Evolutionary conservation across 2,888 invertebrate species (phyloP).

Genomic region (Pycnomerus fuliginosus): DNA sequence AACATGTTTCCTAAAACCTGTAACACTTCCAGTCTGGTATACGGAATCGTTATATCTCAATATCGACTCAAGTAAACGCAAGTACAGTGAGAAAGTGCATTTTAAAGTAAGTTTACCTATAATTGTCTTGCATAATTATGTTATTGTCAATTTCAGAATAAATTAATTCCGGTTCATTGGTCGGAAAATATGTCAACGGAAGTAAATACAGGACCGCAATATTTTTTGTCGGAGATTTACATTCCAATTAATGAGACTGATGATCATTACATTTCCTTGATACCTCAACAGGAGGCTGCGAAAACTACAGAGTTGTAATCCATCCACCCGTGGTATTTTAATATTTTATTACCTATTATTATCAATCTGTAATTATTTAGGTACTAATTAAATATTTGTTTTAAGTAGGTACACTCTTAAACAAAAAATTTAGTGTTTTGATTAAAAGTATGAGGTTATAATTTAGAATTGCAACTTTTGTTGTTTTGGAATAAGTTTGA

Average conservation of each 20-base stretch:
- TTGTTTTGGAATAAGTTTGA: no score
- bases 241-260: slow-evolving; percentile 22
- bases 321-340: no score
- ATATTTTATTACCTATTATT: no score
- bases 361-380: no score
- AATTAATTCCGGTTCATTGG: slow-evolving; percentile 32
- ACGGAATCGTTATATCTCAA: slow-evolving; percentile 43
- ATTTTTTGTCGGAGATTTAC: slow-evolving; percentile 18
- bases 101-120: slow-evolving; percentile 29
- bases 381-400: no score
- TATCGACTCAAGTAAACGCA: slow-evolving; percentile 33
- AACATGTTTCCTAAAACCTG: slow-evolving; percentile 44
- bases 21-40: slow-evolving; percentile 45
- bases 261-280: slow-evolving; percentile 40
- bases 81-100: slow-evolving; percentile 32
- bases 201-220: slow-evolving; percentile 24
- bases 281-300: slow-evolving; percentile 36
- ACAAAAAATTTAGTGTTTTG: no score
- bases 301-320: slow-evolving; percentile 14
- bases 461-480: no score
- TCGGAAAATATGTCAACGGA: slow-evolving; percentile 37
- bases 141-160: slow-evolving; percentile 29
- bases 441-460: no score
- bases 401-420: no score
- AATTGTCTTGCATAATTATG: slow-evolving; percentile 1